Conservation (phyloP, 2,888 invertebrate genomes). For the Sturmia bella region DNA sequence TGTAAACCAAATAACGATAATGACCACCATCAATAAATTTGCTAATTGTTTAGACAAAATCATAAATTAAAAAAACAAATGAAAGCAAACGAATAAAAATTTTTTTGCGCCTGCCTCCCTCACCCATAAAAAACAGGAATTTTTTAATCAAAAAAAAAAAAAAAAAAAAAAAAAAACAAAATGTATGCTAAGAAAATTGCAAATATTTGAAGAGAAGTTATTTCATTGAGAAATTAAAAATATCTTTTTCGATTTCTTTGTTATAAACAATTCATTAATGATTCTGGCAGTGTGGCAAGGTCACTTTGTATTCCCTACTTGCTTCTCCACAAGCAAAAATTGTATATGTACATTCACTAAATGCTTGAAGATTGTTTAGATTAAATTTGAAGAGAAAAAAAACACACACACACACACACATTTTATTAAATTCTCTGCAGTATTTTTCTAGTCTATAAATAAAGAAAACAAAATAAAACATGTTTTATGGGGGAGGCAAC, state of each 20-base stretch:
- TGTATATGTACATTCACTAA: neutral
- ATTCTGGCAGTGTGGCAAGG: constrained; percentile 57
- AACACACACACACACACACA: neutral
- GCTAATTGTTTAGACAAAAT: constrained; percentile 28
- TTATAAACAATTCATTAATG: constrained; percentile 51
- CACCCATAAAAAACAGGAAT: neutral
- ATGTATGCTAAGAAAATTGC: constrained; percentile 17
- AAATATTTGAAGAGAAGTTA: neutral
- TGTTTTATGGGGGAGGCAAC: neutral
- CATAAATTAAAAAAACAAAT: constrained; percentile 5
- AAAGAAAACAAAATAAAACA: neutral
- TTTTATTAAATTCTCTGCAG: neutral
- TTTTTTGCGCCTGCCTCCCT: constrained; percentile 12
- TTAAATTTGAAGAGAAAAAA: neutral
- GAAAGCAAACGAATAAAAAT: neutral
- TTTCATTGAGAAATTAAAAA: constrained; percentile 20
- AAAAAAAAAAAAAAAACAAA: neutral
- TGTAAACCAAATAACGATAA: neutral
- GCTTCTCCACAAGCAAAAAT: neutral
- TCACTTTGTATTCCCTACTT: constrained; percentile 8
- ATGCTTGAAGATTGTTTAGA: constrained; percentile 35
- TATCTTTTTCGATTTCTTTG: constrained; percentile 4
- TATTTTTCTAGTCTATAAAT: constrained; percentile 16
- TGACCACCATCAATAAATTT: neutral
- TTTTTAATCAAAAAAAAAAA: neutral